Evolutionary conservation across 2,797 vertebrate species (phyloP).

Genomic region (Triplophysa yarkandensis): DNA sequence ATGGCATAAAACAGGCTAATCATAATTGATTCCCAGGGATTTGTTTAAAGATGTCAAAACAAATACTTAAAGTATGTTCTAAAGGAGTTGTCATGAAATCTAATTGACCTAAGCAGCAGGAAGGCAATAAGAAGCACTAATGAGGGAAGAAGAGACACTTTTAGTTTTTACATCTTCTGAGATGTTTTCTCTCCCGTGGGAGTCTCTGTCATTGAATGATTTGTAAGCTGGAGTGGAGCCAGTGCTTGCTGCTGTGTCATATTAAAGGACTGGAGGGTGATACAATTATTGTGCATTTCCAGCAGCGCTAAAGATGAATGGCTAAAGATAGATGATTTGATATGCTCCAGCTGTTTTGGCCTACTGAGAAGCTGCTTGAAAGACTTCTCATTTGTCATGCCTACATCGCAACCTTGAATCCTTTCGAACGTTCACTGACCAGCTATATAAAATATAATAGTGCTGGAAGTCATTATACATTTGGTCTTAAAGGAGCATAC

Average conservation of each 20-base stretch:
- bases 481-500: not conserved
- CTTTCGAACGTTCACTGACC: not conserved
- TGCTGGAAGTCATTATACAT: not conserved
- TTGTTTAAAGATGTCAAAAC: constrained; percentile 39
- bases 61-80: constrained; percentile 24
- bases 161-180: constrained; percentile 1
- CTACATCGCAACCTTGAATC: constrained; percentile 9
- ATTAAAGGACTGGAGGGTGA: constrained; percentile 30
- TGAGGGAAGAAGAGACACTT: constrained; percentile 10
- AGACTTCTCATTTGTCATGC: constrained; percentile 6
- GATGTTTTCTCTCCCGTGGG: constrained; percentile 24
- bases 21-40: constrained; percentile 44
- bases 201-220: constrained; percentile 26
- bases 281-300: constrained; percentile 26
- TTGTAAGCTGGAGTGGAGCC: constrained; percentile 8
- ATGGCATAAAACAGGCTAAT: constrained; percentile 53
- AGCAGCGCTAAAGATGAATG: constrained; percentile 31
- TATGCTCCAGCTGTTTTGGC: not conserved
- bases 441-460: not conserved
- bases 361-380: not conserved
- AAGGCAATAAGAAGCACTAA: constrained; percentile 35
- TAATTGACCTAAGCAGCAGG: constrained; percentile 18
- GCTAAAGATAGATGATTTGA: constrained; percentile 18
- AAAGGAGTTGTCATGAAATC: constrained; percentile 28
- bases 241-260: constrained; percentile 16